Percentiles rank a stretch among this genome's conserved stretches.
phyloP scores from a whole-genome alignment of 2,113 vertebrate genomes.

The Sigmodon hispidus region DNA sequence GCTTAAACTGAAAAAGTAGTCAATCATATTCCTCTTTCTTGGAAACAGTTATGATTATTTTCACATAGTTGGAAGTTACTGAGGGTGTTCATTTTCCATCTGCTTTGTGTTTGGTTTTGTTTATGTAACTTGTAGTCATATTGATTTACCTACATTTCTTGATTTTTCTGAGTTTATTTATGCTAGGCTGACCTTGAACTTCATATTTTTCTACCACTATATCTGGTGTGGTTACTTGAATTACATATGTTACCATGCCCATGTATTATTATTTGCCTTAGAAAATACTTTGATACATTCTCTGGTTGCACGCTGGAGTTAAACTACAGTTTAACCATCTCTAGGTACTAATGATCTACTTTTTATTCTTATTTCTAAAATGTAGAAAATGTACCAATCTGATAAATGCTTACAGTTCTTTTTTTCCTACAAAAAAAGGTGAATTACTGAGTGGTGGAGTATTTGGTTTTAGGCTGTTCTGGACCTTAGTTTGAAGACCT shows the following conservation, averaged over 20 bases:
- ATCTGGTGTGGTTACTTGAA: not conserved
- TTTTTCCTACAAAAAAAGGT: not conserved
- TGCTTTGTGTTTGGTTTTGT: not conserved
- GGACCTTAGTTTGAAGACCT: not conserved
- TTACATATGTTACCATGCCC: not conserved
- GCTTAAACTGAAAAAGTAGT: not conserved
- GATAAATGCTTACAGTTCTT: not conserved
- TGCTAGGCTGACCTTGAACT: not conserved
- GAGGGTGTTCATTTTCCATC: not conserved
- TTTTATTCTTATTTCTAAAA: constrained; percentile 5
- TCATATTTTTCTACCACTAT: not conserved
- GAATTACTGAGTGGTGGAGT: not conserved
- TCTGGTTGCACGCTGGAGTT: not conserved
- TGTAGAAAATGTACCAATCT: not conserved
- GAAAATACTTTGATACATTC: no score
- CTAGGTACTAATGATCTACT: not conserved
- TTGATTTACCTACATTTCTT: not conserved
- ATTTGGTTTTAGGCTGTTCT: not conserved
- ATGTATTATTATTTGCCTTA: not conserved
- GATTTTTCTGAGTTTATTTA: not conserved
- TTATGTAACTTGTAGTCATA: not conserved
- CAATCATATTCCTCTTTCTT: not conserved
- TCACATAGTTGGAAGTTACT: not conserved
- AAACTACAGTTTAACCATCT: not conserved
- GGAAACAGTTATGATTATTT: not conserved